A percentile compares a stretch with the other conserved stretches of the same genome.
phyloP scores from a whole-genome alignment of 1,140 invertebrate genomes.

The Planococcus citri region DNA sequence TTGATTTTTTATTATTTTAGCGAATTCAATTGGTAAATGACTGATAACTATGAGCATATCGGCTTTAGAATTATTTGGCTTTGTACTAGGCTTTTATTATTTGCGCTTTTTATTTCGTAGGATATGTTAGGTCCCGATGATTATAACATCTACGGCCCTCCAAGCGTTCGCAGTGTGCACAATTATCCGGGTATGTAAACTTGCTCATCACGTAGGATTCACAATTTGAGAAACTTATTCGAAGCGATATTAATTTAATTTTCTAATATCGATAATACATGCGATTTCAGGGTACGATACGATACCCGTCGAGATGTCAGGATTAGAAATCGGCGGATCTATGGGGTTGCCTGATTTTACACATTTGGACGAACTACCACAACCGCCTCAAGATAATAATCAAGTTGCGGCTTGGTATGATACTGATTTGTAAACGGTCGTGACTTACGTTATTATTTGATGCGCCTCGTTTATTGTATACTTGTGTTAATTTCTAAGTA shows the following conservation, averaged over 20 bases:
- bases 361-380: slow-evolving; percentile 63
- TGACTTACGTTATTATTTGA: neutral
- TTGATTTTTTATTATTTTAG: no score
- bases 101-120: slow-evolving; percentile 18
- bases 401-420: slow-evolving; percentile 91
- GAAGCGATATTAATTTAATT: no score
- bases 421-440: slow-evolving; percentile 76
- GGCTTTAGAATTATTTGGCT: neutral
- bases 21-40: no score
- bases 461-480: neutral
- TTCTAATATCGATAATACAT: no score
- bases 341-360: slow-evolving; percentile 57
- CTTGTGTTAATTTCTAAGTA: no score
- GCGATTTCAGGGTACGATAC: slow-evolving; percentile 84
- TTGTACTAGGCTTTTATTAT: neutral
- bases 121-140: slow-evolving; percentile 13
- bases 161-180: neutral
- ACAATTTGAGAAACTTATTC: neutral
- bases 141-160: neutral
- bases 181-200: slow-evolving; percentile 5
- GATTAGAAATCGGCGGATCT: slow-evolving; percentile 63
- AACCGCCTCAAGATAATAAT: slow-evolving; percentile 74
- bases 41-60: neutral
- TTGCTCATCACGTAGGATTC: no score
- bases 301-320: slow-evolving; percentile 95